These are phyloP conservation scores for Orthosia gracilis DNA, from an alignment of 2,888 invertebrate species.

Conservation along the genomic window DNA sequence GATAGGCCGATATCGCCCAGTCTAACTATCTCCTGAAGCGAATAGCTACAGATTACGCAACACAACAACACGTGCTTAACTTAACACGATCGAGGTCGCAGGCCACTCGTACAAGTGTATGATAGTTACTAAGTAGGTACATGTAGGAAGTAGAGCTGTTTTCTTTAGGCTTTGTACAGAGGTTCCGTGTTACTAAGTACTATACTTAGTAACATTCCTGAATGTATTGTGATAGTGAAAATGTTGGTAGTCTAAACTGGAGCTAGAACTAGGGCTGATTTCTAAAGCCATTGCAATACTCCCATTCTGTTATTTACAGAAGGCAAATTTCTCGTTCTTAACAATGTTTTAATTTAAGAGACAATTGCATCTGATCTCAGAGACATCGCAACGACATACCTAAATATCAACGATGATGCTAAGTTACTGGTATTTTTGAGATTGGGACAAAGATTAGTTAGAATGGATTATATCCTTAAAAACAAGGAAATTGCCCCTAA, in stretches of 20 bases:
- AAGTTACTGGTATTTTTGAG: too few species aligned
- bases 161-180: slow-evolving; percentile 24
- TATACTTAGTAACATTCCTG: slow-evolving; percentile 8
- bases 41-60: slow-evolving; percentile 11
- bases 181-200: slow-evolving; percentile 19
- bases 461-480: too few species aligned
- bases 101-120: slow-evolving; percentile 40
- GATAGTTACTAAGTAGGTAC: slow-evolving; percentile 5
- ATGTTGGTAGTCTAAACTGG: not conserved
- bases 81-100: slow-evolving; percentile 59
- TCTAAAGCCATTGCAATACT: slow-evolving; percentile 2
- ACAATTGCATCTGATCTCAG: too few species aligned
- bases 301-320: not conserved
- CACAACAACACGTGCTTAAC: slow-evolving; percentile 36
- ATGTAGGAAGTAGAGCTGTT: not conserved
- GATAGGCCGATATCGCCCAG: slow-evolving; percentile 27
- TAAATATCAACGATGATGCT: too few species aligned
- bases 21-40: slow-evolving; percentile 12
- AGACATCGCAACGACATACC: too few species aligned
- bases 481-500: not conserved
- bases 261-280: slow-evolving; percentile 14
- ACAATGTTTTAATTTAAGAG: too few species aligned
- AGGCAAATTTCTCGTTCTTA: too few species aligned
- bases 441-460: too few species aligned
- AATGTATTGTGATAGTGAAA: slow-evolving; percentile 25